Conservation (phyloP, 2,888 invertebrate species). For the Dicycla oo region DNA sequence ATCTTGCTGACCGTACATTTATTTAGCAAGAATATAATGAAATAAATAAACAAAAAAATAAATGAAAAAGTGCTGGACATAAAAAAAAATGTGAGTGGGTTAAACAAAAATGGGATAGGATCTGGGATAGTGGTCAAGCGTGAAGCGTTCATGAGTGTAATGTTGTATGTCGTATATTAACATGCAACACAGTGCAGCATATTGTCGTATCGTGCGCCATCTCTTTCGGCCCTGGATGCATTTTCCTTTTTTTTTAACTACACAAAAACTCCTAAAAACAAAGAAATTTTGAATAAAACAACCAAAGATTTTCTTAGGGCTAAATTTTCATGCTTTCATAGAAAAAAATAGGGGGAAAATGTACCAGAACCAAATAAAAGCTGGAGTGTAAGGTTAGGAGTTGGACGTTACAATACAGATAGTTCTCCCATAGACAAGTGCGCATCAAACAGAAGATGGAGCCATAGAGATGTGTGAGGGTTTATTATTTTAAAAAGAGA, state of each 20-base stretch:
- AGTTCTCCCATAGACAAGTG: constrained; percentile 9
- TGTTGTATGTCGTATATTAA: constrained; percentile 55
- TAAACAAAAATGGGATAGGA: constrained; percentile 59
- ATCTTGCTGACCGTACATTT: constrained; percentile 47
- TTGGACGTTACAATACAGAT: constrained; percentile 29
- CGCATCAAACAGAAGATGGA: constrained; percentile 7
- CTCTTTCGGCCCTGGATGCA: constrained; percentile 90
- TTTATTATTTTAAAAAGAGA: too few species aligned
- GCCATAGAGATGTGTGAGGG: background rate
- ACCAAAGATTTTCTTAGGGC: constrained; percentile 58
- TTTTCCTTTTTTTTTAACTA: constrained; percentile 77
- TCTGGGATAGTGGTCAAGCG: constrained; percentile 68
- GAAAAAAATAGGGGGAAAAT: constrained; percentile 76
- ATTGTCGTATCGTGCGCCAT: constrained; percentile 80
- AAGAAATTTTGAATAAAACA: constrained; percentile 76
- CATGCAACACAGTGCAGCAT: constrained; percentile 84
- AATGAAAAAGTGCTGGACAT: constrained; percentile 63
- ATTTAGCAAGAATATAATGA: constrained; percentile 51
- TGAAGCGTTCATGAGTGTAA: constrained; percentile 69
- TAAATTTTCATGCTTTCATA: constrained; percentile 65
- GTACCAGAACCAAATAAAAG: constrained; percentile 87
- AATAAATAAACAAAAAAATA: constrained; percentile 43
- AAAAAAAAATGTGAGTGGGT: constrained; percentile 53
- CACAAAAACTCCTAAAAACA: constrained; percentile 82
- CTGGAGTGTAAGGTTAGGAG: constrained; percentile 36